These are phyloP conservation scores for Leuctra nigra DNA, from an alignment of 2,888 invertebrate genomes.

Conservation along the genomic window DNA sequence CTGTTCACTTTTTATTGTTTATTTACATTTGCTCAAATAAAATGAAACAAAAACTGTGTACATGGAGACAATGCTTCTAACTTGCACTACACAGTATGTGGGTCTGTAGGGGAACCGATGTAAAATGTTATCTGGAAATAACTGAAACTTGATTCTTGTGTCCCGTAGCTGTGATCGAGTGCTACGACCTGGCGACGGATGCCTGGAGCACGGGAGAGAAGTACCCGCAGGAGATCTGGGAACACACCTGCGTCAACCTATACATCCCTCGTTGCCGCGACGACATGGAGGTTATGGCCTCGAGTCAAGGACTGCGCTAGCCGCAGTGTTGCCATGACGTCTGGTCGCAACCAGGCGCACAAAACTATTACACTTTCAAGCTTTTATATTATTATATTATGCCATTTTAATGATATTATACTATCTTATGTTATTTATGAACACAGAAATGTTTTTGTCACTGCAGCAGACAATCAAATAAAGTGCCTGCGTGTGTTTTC, in stretches of 20 bases:
- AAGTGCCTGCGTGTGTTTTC: conserved; percentile 11
- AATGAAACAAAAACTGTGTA: too few species aligned
- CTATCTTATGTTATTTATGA: conserved; percentile 15
- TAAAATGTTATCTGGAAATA: too few species aligned
- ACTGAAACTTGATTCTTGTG: conserved; percentile 16
- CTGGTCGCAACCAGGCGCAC: background rate
- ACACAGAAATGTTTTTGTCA: conserved; percentile 3
- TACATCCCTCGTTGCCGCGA: conserved; percentile 55
- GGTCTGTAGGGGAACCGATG: too few species aligned
- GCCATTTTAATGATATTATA: conserved; percentile 1
- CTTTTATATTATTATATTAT: conserved; percentile 2
- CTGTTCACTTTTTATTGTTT: too few species aligned
- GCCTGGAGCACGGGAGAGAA: conserved; percentile 56
- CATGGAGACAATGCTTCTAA: too few species aligned
- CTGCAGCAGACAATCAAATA: conserved; percentile 15
- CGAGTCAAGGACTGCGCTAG: conserved; percentile 20
- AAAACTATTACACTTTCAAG: background rate
- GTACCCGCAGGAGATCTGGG: conserved; percentile 63
- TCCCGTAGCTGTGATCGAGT: conserved; percentile 50
- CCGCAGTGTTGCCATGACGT: background rate
- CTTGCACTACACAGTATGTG: too few species aligned
- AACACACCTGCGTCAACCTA: conserved; percentile 58
- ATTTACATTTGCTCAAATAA: too few species aligned
- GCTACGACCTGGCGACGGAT: conserved; percentile 53
- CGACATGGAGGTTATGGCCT: conserved; percentile 44